A percentile compares a stretch with the other conserved stretches of the same genome.
Conservation (phyloP, 2,888 invertebrate genomes). For the Saturnia japonica region DNA sequence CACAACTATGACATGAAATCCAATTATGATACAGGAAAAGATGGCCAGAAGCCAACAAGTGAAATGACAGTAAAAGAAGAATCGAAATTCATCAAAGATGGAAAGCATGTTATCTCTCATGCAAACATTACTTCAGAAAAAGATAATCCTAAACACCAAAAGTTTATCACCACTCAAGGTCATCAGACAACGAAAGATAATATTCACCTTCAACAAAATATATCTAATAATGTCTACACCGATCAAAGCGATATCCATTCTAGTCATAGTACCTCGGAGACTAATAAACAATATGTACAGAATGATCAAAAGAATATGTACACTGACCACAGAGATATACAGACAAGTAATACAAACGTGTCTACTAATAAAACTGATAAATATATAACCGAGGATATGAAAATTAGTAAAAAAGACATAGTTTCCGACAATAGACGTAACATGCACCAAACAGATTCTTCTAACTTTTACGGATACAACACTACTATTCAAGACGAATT, state of each 20-base stretch:
- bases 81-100: slow-evolving; percentile 70
- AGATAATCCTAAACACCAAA: slow-evolving; percentile 65
- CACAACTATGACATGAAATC: slow-evolving; percentile 79
- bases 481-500: slow-evolving; percentile 71
- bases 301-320: slow-evolving; percentile 16
- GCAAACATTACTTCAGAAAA: slow-evolving; percentile 67
- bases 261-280: slow-evolving; percentile 2
- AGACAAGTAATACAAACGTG: slow-evolving; percentile 26
- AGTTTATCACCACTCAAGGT: slow-evolving; percentile 57
- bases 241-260: neutral
- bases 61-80: slow-evolving; percentile 65
- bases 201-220: slow-evolving; percentile 32
- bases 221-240: slow-evolving; percentile 22
- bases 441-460: slow-evolving; percentile 66
- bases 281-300: slow-evolving; percentile 4
- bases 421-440: slow-evolving; percentile 53
- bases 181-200: slow-evolving; percentile 46
- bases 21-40: slow-evolving; percentile 80
- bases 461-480: slow-evolving; percentile 76
- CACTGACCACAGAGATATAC: slow-evolving; percentile 22
- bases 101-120: slow-evolving; percentile 64
- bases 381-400: slow-evolving; percentile 43
- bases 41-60: slow-evolving; percentile 71
- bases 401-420: slow-evolving; percentile 43
- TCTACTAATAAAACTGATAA: slow-evolving; percentile 35